These are phyloP conservation scores for Silurus asotus DNA, from an alignment of 2,113 vertebrate genomes.

Conservation along the genomic window DNA sequence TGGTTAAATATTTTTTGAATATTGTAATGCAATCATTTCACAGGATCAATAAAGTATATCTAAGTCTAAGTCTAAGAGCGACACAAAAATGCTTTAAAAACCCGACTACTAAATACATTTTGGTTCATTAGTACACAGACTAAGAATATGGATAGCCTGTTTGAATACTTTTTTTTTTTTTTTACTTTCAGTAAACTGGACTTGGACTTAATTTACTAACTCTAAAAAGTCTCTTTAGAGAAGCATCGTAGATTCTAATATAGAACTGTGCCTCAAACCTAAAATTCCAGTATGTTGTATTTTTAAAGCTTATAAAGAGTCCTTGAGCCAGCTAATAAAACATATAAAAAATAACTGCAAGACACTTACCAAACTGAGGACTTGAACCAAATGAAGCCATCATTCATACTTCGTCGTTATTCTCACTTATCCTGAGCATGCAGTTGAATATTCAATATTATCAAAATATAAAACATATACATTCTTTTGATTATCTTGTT, in stretches of 20 bases:
- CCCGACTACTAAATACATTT: no score
- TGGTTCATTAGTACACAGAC: no score
- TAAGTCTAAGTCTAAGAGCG: no score
- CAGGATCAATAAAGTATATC: no score
- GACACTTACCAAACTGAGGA: constrained; percentile 37
- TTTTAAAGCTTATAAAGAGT: neutral
- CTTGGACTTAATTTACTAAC: neutral
- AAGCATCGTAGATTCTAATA: neutral
- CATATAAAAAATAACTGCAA: neutral
- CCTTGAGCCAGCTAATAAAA: neutral
- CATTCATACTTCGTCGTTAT: neutral
- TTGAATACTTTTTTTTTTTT: neutral
- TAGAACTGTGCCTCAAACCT: neutral
- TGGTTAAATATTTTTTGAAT: no score
- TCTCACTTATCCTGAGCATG: neutral
- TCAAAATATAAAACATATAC: no score
- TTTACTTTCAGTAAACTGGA: neutral
- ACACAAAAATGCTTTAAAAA: no score
- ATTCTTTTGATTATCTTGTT: no score
- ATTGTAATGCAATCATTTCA: no score
- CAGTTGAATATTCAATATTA: neutral
- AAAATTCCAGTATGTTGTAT: neutral
- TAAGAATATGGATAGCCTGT: neutral
- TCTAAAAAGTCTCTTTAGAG: neutral
- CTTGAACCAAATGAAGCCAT: constrained; percentile 44